phyloP scores from a whole-genome alignment of 2,113 vertebrate genomes.

The Nibea coibor region DNA sequence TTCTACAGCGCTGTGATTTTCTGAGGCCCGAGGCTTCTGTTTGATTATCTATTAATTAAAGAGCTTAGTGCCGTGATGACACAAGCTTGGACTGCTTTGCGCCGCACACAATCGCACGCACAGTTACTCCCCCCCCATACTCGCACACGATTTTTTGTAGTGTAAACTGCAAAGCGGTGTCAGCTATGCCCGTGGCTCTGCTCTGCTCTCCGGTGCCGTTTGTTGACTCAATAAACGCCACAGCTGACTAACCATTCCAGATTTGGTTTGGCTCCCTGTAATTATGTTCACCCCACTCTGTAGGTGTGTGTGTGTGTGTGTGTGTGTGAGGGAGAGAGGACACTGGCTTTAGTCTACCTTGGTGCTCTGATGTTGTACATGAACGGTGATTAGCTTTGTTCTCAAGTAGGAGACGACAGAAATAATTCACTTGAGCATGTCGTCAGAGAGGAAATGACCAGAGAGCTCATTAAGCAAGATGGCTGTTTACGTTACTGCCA shows the following conservation, averaged over 20 bases:
- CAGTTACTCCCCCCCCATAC: background rate
- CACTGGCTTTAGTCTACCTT: slow-evolving; percentile 29
- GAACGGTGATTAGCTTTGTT: slow-evolving; percentile 23
- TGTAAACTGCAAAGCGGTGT: background rate
- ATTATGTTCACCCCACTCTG: background rate
- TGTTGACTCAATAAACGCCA: slow-evolving; percentile 2
- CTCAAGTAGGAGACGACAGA: background rate
- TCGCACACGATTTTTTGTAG: background rate
- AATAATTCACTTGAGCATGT: slow-evolving; percentile 36
- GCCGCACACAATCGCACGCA: background rate
- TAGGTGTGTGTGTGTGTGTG: slow-evolving; percentile 17
- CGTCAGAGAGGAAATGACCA: slow-evolving; percentile 45
- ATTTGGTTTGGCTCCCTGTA: slow-evolving; percentile 21
- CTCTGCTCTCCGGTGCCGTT: background rate
- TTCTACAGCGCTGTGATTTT: slow-evolving; percentile 9
- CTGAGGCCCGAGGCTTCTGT: background rate
- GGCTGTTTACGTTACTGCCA: slow-evolving; percentile 27
- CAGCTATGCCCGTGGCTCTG: background rate
- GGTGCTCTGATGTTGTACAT: slow-evolving; percentile 3
- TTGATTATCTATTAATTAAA: slow-evolving; percentile 30
- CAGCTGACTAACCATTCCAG: slow-evolving; percentile 29
- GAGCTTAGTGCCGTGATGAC: slow-evolving; percentile 14
- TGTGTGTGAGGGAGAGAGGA: background rate
- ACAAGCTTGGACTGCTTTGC: background rate
- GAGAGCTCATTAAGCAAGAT: slow-evolving; percentile 43